Evolutionary conservation across 2,797 vertebrate species (phyloP).

Genomic region (Protonibea diacanthus): DNA sequence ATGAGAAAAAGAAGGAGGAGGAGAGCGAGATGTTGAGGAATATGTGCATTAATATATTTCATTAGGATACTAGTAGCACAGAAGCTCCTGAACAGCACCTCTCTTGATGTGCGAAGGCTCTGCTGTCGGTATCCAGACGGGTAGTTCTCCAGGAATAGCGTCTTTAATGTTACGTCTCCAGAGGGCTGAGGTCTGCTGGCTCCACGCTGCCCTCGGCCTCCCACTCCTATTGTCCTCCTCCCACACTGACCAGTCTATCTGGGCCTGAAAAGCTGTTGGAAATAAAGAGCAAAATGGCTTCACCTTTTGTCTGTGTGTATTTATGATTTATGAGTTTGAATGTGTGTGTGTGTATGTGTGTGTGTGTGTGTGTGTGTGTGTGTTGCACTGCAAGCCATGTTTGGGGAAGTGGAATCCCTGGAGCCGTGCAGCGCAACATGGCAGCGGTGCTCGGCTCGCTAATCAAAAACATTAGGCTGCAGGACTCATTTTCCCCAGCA

Average conservation of each 20-base stretch:
- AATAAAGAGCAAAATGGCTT: constrained; percentile 78
- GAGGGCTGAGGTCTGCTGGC: constrained; percentile 73
- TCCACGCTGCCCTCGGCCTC: constrained; percentile 70
- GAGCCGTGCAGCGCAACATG: constrained; percentile 63
- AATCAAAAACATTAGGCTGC: constrained; percentile 83
- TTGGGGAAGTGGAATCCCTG: constrained; percentile 67
- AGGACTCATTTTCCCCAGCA: constrained; percentile 76
- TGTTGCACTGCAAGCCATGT: constrained; percentile 48
- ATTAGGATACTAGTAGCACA: constrained; percentile 76
- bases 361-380: constrained; percentile 29
- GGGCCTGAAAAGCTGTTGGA: constrained; percentile 71
- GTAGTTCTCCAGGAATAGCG: constrained; percentile 72
- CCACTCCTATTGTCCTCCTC: constrained; percentile 83
- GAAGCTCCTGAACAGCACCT: constrained; percentile 75
- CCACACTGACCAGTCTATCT: constrained; percentile 82
- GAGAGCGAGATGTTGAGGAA: constrained; percentile 69
- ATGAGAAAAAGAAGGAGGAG: constrained; percentile 69
- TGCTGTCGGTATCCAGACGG: constrained; percentile 58
- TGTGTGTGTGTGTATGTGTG: constrained; percentile 7
- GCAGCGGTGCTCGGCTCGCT: constrained; percentile 65
- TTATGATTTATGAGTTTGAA: constrained; percentile 80
- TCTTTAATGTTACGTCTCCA: constrained; percentile 77
- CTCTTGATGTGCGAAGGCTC: constrained; percentile 79
- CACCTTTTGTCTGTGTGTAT: constrained; percentile 81
- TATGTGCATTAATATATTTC: constrained; percentile 84